Evolutionary conservation across 1,140 invertebrate genomes (phyloP).

Genomic region (Agrypnia vestita): DNA sequence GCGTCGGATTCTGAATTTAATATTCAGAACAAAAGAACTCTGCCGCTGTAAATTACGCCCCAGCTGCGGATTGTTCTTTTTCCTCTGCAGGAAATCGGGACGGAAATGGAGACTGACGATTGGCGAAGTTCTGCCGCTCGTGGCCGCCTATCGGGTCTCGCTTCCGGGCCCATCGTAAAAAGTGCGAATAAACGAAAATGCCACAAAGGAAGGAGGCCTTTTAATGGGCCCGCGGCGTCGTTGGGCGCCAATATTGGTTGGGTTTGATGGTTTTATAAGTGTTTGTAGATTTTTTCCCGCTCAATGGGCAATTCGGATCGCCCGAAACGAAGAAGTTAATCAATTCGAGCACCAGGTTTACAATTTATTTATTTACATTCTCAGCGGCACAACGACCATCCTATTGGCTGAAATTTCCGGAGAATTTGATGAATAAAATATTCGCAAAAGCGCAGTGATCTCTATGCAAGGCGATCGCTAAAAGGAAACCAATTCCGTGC

Average conservation of each 20-base stretch:
- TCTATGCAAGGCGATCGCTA: no score
- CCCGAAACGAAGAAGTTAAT: no score
- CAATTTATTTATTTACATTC: no score
- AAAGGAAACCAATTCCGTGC: no score
- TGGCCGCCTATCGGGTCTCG: not conserved
- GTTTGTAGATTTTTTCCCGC: no score
- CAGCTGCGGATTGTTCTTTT: constrained; percentile 28
- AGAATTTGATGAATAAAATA: no score
- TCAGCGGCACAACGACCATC: no score
- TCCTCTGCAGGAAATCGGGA: constrained; percentile 30
- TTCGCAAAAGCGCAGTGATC: no score
- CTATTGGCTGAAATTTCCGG: no score
- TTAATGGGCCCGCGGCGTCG: not conserved
- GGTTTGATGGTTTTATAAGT: not conserved
- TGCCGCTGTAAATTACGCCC: constrained; percentile 12
- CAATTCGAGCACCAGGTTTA: no score
- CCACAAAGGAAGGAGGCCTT: constrained; percentile 9
- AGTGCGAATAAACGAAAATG: constrained; percentile 10
- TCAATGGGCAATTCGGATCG: no score
- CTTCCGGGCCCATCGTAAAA: constrained; percentile 8
- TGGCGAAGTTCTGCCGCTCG: constrained; percentile 41
- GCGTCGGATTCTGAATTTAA: constrained; percentile 1
- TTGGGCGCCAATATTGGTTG: not conserved
- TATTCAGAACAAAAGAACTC: constrained; percentile 13
- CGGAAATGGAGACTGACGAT: constrained; percentile 50